Evolutionary conservation across 1,140 invertebrate species (phyloP), one percentile per base, ranked within the genome.

Genomic region (Tenebrio molitor): DNA sequence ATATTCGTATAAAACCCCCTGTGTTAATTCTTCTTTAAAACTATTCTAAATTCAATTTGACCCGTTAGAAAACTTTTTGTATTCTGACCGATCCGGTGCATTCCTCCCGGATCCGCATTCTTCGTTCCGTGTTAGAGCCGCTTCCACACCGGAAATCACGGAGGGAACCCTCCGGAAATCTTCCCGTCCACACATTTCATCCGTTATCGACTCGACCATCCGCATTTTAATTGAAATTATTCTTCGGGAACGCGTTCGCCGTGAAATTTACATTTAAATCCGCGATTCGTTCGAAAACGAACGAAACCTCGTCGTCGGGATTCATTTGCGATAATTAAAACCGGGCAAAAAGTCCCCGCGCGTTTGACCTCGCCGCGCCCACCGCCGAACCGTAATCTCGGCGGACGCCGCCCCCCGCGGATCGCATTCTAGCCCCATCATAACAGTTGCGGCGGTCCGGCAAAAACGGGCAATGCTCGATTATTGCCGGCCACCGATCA

Each of bases 401-500:
- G 15, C 10, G 17, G n/a, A 21, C 19, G 3, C 12, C 12, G 12
- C 12, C 44, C 15, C 4, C 6, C 23, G 7, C 44, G 15, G 44
- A 4, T 10, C 29, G 44, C n/a, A 50, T 50, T 50, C 44, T n/a
- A n/a, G 44, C 1, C 8, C 7, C 16, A 17, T 50, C 44, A n/a
- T 17, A 5, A 17, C 14, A n/a, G n/a, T n/a, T n/a, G n/a, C n/a
- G n/a, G n/a, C n/a, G n/a, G n/a, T n/a, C 44, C 44, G n/a, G 44
- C 44, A 50, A 50, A 50, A 50, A 50, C 44, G 23, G 23, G 23
- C 44, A 10, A 1, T 19, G 16, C 6, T 50, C 23, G 44, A 50
- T 50, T 21, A 50, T 50, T 10, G 44, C 17, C 44, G 44, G 44
- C 44, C 17, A 17, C 44, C 23, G 23, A 50, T 50, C 44, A 50